These are phyloP conservation scores for Megalops atlanticus DNA, from an alignment of 2,113 vertebrate genomes.

Conservation along the genomic window DNA sequence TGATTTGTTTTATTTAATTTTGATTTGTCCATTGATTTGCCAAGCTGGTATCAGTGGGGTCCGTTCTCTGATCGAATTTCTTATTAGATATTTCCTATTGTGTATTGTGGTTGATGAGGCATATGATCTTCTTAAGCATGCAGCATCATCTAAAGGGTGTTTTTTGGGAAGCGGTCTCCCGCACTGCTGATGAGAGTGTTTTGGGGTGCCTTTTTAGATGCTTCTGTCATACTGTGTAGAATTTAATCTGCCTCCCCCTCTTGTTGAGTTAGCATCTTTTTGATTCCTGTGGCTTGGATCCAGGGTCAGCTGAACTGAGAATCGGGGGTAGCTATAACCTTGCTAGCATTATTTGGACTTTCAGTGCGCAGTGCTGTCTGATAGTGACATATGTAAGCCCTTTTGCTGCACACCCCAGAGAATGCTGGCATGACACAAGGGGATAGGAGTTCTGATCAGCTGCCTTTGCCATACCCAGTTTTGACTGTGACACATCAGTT, in stretches of 20 bases:
- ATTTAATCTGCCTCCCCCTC: neutral
- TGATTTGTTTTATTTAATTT: too few relatives aligned
- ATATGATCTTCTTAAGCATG: neutral
- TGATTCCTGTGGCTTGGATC: neutral
- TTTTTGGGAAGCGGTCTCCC: neutral
- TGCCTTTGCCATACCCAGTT: neutral
- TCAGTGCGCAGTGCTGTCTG: neutral
- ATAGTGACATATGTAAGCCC: neutral
- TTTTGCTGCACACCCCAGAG: neutral
- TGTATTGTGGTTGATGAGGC: neutral
- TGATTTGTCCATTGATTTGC: too few relatives aligned
- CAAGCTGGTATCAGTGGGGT: neutral
- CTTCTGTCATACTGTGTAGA: slow-evolving; percentile 5
- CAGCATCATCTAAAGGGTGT: neutral
- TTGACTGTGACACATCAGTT: neutral
- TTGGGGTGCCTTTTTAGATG: slow-evolving; percentile 1
- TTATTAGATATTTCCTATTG: neutral
- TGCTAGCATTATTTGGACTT: neutral
- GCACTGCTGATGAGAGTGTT: slow-evolving; percentile 12
- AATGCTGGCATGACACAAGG: neutral
- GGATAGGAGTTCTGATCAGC: neutral
- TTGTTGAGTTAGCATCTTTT: slow-evolving; percentile 14
- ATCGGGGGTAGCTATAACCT: neutral
- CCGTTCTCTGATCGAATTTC: neutral
- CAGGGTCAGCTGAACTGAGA: neutral